Conservation (phyloP, 2,888 invertebrate genomes). For the Scaptomyza parva region DNA sequence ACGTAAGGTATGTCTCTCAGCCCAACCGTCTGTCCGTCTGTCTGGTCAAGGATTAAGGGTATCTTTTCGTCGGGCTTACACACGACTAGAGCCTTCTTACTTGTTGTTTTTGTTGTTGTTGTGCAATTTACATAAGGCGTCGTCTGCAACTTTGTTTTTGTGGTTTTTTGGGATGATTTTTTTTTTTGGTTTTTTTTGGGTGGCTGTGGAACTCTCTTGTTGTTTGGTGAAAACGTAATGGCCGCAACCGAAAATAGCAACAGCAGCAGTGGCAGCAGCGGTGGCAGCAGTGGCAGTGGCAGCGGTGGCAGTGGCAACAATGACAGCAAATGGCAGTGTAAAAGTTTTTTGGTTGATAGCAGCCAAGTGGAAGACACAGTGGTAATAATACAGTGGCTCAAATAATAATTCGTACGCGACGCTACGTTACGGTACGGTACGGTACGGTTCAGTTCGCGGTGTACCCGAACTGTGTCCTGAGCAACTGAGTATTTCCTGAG, state of each 20-base stretch:
- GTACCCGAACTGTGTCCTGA: neutral
- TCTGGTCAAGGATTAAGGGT: no score
- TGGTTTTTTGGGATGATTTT: neutral
- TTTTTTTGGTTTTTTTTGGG: neutral
- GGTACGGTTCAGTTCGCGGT: no score
- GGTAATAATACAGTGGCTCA: conserved; percentile 18
- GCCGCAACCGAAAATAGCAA: conserved; percentile 54
- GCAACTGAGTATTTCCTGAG: conserved; percentile 4
- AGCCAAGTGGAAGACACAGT: conserved; percentile 58
- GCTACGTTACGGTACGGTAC: no score
- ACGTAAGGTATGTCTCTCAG: no score
- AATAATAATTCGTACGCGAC: conserved; percentile 7
- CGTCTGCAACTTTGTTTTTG: conserved; percentile 68
- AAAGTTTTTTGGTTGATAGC: conserved; percentile 69
- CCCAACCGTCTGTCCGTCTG: no score
- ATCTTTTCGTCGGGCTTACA: no score
- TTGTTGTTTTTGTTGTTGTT: conserved; percentile 14
- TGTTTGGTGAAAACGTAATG: conserved; percentile 62
- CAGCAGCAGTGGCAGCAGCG: conserved; percentile 45
- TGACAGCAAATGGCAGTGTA: conserved; percentile 74
- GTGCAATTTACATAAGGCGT: conserved; percentile 72
- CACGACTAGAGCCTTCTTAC: no score
- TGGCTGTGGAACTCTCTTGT: conserved; percentile 25
- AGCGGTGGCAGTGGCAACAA: conserved; percentile 49
- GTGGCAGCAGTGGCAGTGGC: neutral